Percentiles rank a stretch among this genome's conserved stretches.
These are phyloP conservation scores for Plebejus anna DNA, from an alignment of 2,888 invertebrate genomes.

Conservation along the genomic window DNA sequence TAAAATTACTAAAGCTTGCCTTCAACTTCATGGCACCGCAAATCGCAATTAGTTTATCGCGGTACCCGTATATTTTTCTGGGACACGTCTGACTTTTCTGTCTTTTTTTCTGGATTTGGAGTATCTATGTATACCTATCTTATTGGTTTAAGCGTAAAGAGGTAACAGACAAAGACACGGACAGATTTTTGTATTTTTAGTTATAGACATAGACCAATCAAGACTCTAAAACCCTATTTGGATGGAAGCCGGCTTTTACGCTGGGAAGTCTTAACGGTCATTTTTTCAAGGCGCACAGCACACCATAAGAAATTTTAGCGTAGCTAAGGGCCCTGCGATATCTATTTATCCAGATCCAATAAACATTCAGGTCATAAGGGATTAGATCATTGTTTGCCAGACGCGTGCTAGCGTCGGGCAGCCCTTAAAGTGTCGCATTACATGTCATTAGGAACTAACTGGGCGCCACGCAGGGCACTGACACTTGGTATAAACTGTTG, in stretches of 20 bases:
- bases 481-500: conserved; percentile 19
- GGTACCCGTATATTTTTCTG: neutral
- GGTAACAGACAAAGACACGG: no score
- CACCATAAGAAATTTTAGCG: no score
- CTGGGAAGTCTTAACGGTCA: no score
- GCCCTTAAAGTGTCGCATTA: conserved; percentile 25
- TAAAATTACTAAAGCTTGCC: neutral
- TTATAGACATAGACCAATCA: no score
- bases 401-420: conserved; percentile 15
- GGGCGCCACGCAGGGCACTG: conserved; percentile 16
- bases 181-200: no score
- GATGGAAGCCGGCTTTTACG: no score
- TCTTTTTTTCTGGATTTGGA: neutral
- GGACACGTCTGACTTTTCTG: neutral
- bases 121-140: neutral
- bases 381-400: neutral
- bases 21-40: neutral
- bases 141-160: no score
- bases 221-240: no score
- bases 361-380: conserved; percentile 3
- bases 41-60: neutral
- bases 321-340: neutral
- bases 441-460: conserved; percentile 19
- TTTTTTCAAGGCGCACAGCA: no score
- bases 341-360: neutral